phyloP scores from a whole-genome alignment of 2,888 invertebrate genomes.

The Lepidochrysops patricia region DNA sequence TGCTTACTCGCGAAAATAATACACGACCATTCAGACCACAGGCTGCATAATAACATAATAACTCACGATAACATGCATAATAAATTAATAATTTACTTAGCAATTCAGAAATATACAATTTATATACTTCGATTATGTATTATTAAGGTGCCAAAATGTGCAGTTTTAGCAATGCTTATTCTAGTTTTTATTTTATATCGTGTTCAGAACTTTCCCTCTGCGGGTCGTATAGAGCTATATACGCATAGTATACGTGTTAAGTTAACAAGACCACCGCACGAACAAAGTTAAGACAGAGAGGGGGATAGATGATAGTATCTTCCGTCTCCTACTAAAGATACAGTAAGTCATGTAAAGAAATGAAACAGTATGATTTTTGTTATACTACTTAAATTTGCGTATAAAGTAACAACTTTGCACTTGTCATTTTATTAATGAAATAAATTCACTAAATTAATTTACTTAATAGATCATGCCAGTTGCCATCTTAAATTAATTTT shows the following conservation, averaged over 20 bases:
- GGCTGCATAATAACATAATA: no score
- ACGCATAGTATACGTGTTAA: not conserved
- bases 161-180: not conserved
- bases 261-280: constrained; percentile 1
- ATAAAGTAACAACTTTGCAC: no score
- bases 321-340: not conserved
- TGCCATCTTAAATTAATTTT: constrained; percentile 3
- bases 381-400: not conserved
- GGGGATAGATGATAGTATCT: not conserved
- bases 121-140: not conserved
- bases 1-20: not conserved
- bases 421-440: no score
- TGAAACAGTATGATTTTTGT: not conserved
- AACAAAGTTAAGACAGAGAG: constrained; percentile 1
- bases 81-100: not conserved
- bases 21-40: not conserved
- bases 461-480: not conserved
- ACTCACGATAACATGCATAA: not conserved
- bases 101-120: not conserved
- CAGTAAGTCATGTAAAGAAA: not conserved
- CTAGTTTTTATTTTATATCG: constrained; percentile 13
- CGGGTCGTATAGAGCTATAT: no score
- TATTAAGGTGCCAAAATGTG: not conserved
- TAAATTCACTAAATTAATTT: no score
- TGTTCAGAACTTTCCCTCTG: not conserved